Evolutionary conservation across 2,113 vertebrate species (phyloP).

Genomic region (Cairina moschata): DNA sequence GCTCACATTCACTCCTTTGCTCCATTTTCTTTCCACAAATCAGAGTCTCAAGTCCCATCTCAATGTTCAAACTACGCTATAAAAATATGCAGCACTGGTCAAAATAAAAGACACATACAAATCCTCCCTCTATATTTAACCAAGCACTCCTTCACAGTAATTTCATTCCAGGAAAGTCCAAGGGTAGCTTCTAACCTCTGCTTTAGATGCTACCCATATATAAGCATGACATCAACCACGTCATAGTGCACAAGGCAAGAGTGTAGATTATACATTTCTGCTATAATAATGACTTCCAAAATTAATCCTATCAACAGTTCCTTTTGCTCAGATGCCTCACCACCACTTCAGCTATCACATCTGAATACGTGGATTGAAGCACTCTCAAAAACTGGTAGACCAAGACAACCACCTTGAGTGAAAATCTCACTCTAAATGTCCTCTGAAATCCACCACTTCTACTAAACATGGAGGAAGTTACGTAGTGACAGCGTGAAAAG

Average conservation of each 20-base stretch:
- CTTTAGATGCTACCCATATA: not conserved
- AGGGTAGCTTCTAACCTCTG: not conserved
- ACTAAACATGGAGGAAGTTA: not conserved
- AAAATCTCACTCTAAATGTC: not conserved
- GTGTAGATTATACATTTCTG: not conserved
- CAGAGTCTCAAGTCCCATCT: not conserved
- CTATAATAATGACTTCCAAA: not conserved
- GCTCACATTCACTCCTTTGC: not conserved
- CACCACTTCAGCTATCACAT: not conserved
- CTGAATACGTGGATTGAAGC: not conserved
- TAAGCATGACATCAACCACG: not conserved
- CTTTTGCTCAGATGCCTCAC: not conserved
- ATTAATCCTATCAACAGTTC: not conserved
- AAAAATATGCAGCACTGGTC: not conserved
- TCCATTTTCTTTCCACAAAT: conserved; percentile 12
- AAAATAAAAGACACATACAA: not conserved
- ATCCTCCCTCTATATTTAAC: not conserved
- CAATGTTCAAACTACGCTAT: not conserved
- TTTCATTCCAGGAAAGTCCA: not conserved
- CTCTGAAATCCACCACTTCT: not conserved
- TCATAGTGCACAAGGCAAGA: not conserved
- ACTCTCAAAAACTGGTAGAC: not conserved
- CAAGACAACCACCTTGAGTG: not conserved
- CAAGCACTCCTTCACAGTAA: not conserved
- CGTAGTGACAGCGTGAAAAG: not conserved